These are phyloP conservation scores for Esox lucius DNA, from an alignment of 2,797 vertebrate genomes.

Conservation along the genomic window DNA sequence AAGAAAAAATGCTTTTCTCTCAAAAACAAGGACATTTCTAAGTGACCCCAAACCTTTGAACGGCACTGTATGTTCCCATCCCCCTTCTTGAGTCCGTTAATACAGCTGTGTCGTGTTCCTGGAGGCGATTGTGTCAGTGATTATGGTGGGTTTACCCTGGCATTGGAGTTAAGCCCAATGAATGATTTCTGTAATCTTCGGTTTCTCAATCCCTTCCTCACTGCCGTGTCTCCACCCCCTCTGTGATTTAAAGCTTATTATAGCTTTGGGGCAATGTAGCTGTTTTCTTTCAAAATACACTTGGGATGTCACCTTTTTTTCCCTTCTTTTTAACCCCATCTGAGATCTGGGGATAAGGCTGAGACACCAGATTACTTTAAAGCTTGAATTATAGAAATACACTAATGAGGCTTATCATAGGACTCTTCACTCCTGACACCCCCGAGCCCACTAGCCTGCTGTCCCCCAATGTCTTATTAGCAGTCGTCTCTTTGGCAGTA, in stretches of 20 bases:
- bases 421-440: conserved; percentile 21
- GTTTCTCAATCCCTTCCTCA: not conserved
- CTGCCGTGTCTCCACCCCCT: not conserved
- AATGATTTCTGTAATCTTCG: not conserved
- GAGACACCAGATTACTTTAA: conserved; percentile 24
- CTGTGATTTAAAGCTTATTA: not conserved
- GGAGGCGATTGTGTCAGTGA: not conserved
- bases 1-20: too few species aligned
- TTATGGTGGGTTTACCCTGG: not conserved
- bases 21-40: too few species aligned
- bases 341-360: conserved; percentile 7
- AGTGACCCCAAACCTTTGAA: too few species aligned
- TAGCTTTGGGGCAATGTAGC: conserved; percentile 6
- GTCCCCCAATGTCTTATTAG: conserved; percentile 46
- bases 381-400: conserved; percentile 4
- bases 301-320: not conserved
- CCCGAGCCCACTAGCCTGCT: conserved; percentile 18
- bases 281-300: not conserved
- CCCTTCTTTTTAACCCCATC: not conserved
- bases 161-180: not conserved
- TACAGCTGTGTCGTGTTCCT: not conserved
- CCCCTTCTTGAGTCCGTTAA: not conserved
- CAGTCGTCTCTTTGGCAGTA: conserved; percentile 59
- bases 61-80: not conserved
- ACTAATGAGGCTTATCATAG: conserved; percentile 40